phyloP scores from a whole-genome alignment of 2,888 invertebrate species.

The Lysandra bellargus region DNA sequence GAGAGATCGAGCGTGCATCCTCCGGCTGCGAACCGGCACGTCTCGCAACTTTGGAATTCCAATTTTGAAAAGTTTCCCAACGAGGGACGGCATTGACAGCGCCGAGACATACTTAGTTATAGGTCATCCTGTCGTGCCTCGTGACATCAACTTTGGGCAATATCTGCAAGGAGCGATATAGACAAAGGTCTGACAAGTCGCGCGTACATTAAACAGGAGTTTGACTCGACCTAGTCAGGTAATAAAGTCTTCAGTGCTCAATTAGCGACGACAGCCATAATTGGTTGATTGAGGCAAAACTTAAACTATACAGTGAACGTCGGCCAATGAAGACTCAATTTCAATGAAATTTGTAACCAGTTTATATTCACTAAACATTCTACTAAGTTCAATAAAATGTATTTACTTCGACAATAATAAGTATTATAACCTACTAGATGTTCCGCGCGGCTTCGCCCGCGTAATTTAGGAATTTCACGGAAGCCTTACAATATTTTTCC shows the following conservation, averaged over 20 bases:
- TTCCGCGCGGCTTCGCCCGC: too few relatives aligned
- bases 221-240: background rate
- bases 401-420: too few relatives aligned
- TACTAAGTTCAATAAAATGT: too few relatives aligned
- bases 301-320: background rate
- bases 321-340: background rate
- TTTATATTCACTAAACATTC: background rate
- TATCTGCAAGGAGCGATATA: slow-evolving; percentile 12
- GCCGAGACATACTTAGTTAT: slow-evolving; percentile 62
- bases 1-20: slow-evolving; percentile 72
- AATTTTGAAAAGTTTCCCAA: slow-evolving; percentile 79
- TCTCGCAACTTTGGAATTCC: slow-evolving; percentile 78
- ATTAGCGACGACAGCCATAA: slow-evolving; percentile 23
- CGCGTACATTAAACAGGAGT: background rate
- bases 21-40: slow-evolving; percentile 69
- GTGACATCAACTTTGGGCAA: slow-evolving; percentile 7
- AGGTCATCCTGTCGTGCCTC: slow-evolving; percentile 1
- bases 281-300: slow-evolving; percentile 9
- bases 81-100: slow-evolving; percentile 76
- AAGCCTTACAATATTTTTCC: too few relatives aligned
- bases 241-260: slow-evolving; percentile 4
- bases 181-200: slow-evolving; percentile 28
- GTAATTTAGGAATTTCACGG: too few relatives aligned
- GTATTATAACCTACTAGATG: too few relatives aligned
- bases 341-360: background rate